Evolutionary conservation across 2,113 vertebrate species (phyloP).

Genomic region (Circaetus cinerascens): DNA sequence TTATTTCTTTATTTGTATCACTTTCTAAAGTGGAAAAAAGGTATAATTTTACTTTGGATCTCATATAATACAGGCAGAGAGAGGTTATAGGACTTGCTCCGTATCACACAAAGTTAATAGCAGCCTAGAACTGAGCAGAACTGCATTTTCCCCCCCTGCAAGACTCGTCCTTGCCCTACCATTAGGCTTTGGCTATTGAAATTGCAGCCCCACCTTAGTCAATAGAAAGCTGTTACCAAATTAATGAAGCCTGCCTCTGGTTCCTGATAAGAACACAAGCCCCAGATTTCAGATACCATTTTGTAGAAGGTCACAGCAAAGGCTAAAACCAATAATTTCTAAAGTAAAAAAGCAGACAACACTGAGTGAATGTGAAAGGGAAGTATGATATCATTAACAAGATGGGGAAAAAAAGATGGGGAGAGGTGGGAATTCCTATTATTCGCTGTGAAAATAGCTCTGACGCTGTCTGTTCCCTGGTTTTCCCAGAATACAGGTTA

Average conservation of each 20-base stretch:
- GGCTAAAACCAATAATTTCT: neutral
- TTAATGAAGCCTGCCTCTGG: neutral
- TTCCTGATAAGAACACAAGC: neutral
- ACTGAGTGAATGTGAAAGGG: neutral
- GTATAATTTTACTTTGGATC: neutral
- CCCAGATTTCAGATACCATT: neutral
- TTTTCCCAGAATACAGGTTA: neutral
- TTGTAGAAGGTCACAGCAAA: neutral
- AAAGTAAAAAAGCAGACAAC: neutral
- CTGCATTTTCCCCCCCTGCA: neutral
- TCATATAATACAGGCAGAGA: neutral
- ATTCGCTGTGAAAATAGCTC: accelerated
- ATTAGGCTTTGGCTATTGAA: neutral
- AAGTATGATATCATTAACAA: neutral
- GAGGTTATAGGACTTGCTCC: neutral
- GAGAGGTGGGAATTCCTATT: neutral
- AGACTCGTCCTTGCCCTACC: neutral
- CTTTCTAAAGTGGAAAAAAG: neutral
- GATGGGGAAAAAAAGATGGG: accelerated
- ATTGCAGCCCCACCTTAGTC: neutral
- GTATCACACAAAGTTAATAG: accelerated
- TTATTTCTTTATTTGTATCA: neutral
- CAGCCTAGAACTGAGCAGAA: neutral
- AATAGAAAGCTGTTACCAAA: neutral
- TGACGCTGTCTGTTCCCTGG: too few relatives aligned